These are phyloP conservation scores for Lasaia peninsularis DNA, from an alignment of 1,140 invertebrate genomes.

Conservation along the genomic window DNA sequence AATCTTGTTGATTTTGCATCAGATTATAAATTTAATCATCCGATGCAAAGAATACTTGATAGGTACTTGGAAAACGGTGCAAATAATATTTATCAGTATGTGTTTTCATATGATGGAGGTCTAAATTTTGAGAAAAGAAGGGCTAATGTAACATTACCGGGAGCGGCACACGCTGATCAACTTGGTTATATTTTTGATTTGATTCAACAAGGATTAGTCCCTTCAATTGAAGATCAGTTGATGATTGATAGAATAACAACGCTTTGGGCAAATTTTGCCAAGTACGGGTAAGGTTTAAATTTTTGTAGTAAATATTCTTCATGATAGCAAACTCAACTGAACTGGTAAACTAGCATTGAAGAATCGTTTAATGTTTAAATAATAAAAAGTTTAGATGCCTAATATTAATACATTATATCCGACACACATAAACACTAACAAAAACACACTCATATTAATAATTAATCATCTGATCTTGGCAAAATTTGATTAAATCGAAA, in stretches of 20 bases:
- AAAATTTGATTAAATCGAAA: no score
- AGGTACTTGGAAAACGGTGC: background rate
- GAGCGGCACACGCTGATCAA: background rate
- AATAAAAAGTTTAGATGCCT: no score
- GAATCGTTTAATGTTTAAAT: no score
- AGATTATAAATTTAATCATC: background rate
- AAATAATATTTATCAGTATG: background rate
- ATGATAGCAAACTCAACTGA: no score
- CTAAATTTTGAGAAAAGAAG: background rate
- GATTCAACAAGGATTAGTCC: background rate
- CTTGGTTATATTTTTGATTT: constrained; percentile 4
- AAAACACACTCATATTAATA: no score
- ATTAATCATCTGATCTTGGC: no score
- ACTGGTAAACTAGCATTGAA: no score
- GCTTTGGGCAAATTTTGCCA: no score
- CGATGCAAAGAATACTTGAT: background rate
- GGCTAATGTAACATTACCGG: background rate
- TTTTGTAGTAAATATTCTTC: background rate
- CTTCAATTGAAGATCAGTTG: background rate
- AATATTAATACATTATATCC: no score
- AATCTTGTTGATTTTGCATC: no score
- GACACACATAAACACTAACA: no score
- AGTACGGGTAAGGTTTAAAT: background rate
- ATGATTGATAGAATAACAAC: background rate
- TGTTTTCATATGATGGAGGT: constrained; percentile 17